phyloP scores from a whole-genome alignment of 2,113 vertebrate genomes.

The Aleadryas rufinucha region DNA sequence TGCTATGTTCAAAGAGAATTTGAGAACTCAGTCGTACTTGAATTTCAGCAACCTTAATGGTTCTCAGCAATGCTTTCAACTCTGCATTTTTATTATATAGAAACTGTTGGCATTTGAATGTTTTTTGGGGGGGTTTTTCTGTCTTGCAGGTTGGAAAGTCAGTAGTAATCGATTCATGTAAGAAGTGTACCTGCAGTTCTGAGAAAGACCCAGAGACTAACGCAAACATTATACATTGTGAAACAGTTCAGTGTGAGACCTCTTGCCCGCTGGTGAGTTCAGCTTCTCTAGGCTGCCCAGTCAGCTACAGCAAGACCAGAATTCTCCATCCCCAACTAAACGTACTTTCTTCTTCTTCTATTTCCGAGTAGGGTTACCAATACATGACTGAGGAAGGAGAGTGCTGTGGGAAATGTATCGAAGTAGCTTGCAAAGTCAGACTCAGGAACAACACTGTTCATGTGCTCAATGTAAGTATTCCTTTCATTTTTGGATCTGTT shows the following conservation, averaged over 20 bases:
- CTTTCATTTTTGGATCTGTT: not conserved
- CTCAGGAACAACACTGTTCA: slow-evolving; percentile 38
- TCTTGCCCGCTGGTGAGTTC: slow-evolving; percentile 70
- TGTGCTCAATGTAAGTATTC: slow-evolving; percentile 61
- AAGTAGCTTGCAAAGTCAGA: slow-evolving; percentile 66
- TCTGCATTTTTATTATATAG: not conserved
- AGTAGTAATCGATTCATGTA: not conserved
- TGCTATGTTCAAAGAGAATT: not conserved
- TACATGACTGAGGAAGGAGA: slow-evolving; percentile 41
- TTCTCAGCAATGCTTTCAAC: not conserved
- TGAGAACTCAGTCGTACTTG: not conserved
- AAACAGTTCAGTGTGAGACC: slow-evolving; percentile 53
- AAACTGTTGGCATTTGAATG: not conserved
- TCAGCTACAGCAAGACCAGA: not conserved
- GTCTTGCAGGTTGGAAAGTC: not conserved
- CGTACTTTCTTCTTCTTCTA: not conserved
- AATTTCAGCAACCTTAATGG: not conserved
- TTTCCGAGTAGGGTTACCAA: slow-evolving; percentile 69
- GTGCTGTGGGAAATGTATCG: slow-evolving; percentile 84
- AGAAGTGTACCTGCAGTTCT: slow-evolving; percentile 74
- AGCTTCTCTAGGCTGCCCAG: not conserved
- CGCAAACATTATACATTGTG: slow-evolving; percentile 59
- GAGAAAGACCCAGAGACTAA: slow-evolving; percentile 31
- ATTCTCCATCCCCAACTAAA: not conserved
- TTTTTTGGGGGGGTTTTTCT: fast-evolving